phyloP scores from a whole-genome alignment of 2,113 vertebrate species.

The Polypterus senegalus region DNA sequence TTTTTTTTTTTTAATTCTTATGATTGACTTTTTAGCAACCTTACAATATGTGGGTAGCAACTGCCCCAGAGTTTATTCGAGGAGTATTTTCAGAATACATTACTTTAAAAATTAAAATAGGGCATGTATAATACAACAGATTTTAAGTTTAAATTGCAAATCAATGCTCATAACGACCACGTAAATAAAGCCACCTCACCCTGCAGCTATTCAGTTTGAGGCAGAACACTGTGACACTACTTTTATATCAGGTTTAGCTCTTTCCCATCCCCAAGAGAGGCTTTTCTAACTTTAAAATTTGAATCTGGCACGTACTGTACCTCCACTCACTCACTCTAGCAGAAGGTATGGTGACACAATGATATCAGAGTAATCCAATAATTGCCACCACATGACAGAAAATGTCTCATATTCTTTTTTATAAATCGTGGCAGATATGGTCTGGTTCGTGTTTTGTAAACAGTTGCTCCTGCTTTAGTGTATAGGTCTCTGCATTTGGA shows the following conservation, averaged over 20 bases:
- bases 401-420: constrained; percentile 11
- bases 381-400: constrained; percentile 20
- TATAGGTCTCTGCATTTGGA: constrained; percentile 30
- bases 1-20: too few relatives aligned
- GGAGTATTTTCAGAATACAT: too few relatives aligned
- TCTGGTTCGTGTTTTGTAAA: constrained; percentile 40
- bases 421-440: constrained; percentile 26
- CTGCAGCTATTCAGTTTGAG: constrained; percentile 56
- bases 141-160: too few relatives aligned
- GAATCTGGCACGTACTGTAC: neutral
- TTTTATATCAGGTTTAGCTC: neutral
- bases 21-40: too few relatives aligned
- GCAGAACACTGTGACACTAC: constrained; percentile 52
- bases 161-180: too few relatives aligned
- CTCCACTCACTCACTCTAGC: neutral
- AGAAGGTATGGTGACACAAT: constrained; percentile 12
- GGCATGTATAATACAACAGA: too few relatives aligned
- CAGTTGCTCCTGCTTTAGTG: constrained; percentile 34
- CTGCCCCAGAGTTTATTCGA: too few relatives aligned
- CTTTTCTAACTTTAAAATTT: constrained; percentile 1
- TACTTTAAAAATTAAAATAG: too few relatives aligned
- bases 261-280: neutral
- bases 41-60: too few relatives aligned
- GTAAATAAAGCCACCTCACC: too few relatives aligned
- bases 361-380: constrained; percentile 27